Conservation (phyloP, 1,140 invertebrate genomes). For the Trachymyrmex septentrionalis region DNA sequence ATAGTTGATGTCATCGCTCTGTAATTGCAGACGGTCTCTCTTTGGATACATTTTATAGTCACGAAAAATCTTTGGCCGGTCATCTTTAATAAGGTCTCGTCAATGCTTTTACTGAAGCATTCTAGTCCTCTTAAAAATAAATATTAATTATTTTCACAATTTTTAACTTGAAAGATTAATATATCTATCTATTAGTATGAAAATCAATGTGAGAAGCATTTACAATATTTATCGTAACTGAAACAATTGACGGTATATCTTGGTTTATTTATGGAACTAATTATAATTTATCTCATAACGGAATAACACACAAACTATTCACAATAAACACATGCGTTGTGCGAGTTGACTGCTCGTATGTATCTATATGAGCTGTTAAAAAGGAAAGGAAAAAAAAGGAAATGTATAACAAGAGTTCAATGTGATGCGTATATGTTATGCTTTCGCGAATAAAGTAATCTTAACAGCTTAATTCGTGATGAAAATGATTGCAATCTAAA, state of each 20-base stretch:
- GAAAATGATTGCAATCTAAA: background rate
- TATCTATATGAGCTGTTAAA: background rate
- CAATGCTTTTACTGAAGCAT: constrained; percentile 7
- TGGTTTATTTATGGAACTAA: constrained; percentile 1
- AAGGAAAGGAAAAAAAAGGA: background rate
- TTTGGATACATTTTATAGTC: too few relatives aligned
- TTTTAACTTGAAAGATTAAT: constrained; percentile 2
- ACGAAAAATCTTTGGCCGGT: too few relatives aligned
- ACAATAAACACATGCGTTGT: background rate
- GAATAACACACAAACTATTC: constrained; percentile 27
- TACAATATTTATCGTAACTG: background rate
- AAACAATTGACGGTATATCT: background rate
- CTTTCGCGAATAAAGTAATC: background rate
- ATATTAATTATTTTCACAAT: constrained; percentile 30
- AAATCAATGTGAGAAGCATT: background rate
- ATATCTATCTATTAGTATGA: background rate
- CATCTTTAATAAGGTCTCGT: too few relatives aligned
- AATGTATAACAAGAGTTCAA: background rate
- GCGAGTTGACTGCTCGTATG: constrained; percentile 12
- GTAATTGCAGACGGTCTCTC: too few relatives aligned
- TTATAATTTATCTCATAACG: constrained; percentile 32
- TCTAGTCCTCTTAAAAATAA: constrained; percentile 30
- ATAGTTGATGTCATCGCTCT: too few relatives aligned
- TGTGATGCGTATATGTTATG: background rate
- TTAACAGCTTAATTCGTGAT: background rate